Evolutionary conservation across 2,888 invertebrate species (phyloP), one percentile per base, ranked within the genome.

Genomic region (Eumerus sabulonum): DNA sequence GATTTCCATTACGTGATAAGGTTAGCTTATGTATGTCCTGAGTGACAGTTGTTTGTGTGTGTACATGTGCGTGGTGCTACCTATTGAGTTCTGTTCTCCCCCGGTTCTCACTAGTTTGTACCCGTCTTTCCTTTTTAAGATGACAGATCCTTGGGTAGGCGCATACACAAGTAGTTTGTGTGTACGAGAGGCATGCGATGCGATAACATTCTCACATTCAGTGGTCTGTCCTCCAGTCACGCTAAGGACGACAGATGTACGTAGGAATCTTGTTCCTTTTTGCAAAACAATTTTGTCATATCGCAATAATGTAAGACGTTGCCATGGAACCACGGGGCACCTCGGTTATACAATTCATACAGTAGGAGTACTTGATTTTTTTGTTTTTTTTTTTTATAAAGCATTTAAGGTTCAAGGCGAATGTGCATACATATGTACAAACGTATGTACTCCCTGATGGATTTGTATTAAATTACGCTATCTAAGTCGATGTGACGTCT

Each of bases 1-100:
- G 45, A 79, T 62, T 45, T 79, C 67, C 73, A 72, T 77, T 67
- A 70, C 76, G 76, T 76, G 63, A 62, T 70, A 73, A 79, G 64
- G 68, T 56, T 59, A 74, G 68, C 73, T 68, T 68, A 57, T 68
- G 44, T 16, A 54, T 68, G 50, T 54, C 47, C 18, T 56, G 62
- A 50, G 44, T 40, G 60, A 13, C 44, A 40, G 42, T 66, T 17
- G 42, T 36, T 4, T 27, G 7, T 27, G 7, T 27, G 7, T 27
- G 27, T 35, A 14, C 50, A 19, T 59, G 40, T 53, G 53, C 68
- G 48, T 57, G 45, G 14, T 56, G 48, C 56, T 44, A 59, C 36
- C 62, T 48, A 53, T 35, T 51, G 64, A 54, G 59, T 47, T 56
- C 62, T 56, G 68, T 62, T 51, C 27, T 27, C 27, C 27, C 2